A percentile compares a stretch with the other conserved stretches of the same genome.
Conservation (phyloP, 2,888 invertebrate species). For the Drosophila pseudotakahashii region DNA sequence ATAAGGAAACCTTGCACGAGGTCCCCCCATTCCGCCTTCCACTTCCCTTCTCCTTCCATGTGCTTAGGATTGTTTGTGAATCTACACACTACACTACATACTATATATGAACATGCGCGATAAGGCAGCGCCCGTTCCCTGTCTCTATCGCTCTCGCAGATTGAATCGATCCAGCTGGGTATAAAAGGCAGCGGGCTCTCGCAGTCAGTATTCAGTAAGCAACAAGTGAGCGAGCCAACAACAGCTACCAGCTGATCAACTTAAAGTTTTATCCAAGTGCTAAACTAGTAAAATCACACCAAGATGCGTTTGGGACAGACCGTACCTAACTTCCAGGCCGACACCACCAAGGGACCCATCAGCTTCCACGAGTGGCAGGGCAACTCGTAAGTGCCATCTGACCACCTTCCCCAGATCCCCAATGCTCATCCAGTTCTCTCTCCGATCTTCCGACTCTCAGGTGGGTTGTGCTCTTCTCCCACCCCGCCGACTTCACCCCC, state of each 20-base stretch:
- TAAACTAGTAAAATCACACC: conserved; percentile 4
- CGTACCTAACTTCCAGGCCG: conserved; percentile 91
- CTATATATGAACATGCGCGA: conserved; percentile 4
- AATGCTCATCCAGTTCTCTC: background rate
- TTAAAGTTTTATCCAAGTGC: conserved; percentile 9
- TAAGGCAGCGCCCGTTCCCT: conserved; percentile 27
- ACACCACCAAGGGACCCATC: conserved; percentile 89
- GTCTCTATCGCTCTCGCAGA: conserved; percentile 12
- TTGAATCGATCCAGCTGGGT: background rate
- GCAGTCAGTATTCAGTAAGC: conserved; percentile 30
- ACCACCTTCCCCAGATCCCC: background rate
- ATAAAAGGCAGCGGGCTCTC: conserved; percentile 24
- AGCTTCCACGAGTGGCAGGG: conserved; percentile 91
- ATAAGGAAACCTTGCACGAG: conserved; percentile 11
- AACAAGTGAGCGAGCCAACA: conserved; percentile 9
- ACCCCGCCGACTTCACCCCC: conserved; percentile 95
- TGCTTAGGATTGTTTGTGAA: conserved; percentile 19
- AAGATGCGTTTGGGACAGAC: conserved; percentile 89
- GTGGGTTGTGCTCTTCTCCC: conserved; percentile 95
- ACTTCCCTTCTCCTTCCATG: background rate
- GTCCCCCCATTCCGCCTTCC: background rate
- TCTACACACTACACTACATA: conserved; percentile 2
- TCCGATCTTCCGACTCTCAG: conserved; percentile 72
- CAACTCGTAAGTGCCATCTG: conserved; percentile 88
- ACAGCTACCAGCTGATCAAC: conserved; percentile 7